Evolutionary conservation across 2,113 vertebrate species (phyloP).

Genomic region (Phalacrocorax pelagicus): DNA sequence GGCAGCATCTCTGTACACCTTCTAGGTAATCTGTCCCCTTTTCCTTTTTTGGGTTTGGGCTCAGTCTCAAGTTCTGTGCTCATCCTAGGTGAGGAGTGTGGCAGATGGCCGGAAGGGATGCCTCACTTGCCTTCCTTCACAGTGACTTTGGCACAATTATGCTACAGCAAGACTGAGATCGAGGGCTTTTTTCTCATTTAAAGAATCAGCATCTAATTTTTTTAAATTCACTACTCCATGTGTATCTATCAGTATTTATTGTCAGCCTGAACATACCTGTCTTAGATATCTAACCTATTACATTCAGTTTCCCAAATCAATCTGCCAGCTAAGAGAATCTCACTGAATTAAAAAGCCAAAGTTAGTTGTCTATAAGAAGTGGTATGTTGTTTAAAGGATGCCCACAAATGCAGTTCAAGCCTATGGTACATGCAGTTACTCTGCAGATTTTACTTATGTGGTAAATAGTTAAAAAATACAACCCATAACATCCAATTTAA

Average conservation of each 20-base stretch:
- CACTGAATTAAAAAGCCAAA: neutral
- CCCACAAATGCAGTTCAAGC: neutral
- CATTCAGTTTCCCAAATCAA: neutral
- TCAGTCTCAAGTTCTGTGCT: neutral
- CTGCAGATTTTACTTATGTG: neutral
- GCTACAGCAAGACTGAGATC: neutral
- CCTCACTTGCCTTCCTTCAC: neutral
- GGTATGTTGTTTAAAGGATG: neutral
- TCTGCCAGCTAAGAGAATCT: neutral
- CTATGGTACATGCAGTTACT: neutral
- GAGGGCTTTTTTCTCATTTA: neutral
- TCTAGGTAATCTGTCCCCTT: neutral
- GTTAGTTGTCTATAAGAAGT: neutral
- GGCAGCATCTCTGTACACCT: neutral
- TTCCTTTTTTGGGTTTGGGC: neutral
- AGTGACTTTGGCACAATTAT: neutral
- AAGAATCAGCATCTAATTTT: neutral
- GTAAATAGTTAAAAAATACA: neutral
- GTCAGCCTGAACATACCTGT: neutral
- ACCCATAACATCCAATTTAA: neutral
- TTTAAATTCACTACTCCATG: neutral
- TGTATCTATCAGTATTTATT: neutral
- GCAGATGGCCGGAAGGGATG: neutral
- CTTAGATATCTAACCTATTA: neutral
- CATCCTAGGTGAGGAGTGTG: neutral